Evolutionary conservation across 2,888 invertebrate genomes (phyloP), one percentile per base, ranked within the genome.

Genomic region (Yponomeuta plumbellus): DNA sequence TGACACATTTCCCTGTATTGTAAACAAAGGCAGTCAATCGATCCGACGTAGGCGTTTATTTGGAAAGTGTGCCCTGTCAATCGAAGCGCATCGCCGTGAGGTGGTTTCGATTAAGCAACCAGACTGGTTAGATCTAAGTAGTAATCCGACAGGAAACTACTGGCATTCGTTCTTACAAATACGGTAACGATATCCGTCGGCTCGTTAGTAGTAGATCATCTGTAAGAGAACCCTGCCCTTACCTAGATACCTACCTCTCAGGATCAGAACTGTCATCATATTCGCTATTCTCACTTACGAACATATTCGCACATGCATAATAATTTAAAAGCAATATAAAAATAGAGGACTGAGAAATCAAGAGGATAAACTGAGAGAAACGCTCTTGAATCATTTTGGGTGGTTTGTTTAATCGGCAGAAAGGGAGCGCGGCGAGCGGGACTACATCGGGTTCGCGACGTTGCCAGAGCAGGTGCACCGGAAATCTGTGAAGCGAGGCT

Each of bases 391-490:
- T 10, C 34, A 34, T 34, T 34, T 34, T 34, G 34, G 34, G 34
- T 10, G 34, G 34, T 34, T 34, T 34, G 5, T 34, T 34, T 34
- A 10, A 69, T 75, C 69, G 67, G 67, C 80, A 92, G 91, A 92
- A 82, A 82, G 91, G 62, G 91, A 62, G 65, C 86, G 92, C 69
- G 94, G 89, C 57, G 94, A 95, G 77, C 93, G 95, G 67, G 96
- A 96, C 81, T 97, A 97, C 88, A 97, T 98, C 76, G 98, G 98
- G 68, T 98, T 98, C 84, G 98, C 98, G 71, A 98, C 98, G 67
- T 92, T 98, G 69, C 98, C 98, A 23, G 98, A 98, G 84, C 98
- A 98, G 89, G 97, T 98, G 67, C 98, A 98, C 88, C 94, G 98
- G 73, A 98, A 98, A 90, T 98, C 98, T 0, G 98, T 98, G 66